Evolutionary conservation across 2,888 invertebrate genomes (phyloP), one percentile per base, ranked within the genome.

Genomic region (Siphlonurus alternatus): DNA sequence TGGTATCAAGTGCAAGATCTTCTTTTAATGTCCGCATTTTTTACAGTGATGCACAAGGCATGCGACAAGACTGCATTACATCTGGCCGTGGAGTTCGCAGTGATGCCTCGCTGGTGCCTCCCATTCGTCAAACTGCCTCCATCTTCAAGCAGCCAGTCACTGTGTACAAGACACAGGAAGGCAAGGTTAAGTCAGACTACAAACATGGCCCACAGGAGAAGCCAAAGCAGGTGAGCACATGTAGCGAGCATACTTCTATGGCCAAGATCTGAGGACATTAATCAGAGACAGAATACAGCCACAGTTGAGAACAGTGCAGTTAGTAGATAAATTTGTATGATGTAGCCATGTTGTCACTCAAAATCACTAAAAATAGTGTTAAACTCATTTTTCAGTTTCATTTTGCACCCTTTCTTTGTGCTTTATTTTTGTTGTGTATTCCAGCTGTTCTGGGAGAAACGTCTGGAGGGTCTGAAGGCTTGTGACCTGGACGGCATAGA

Each of bases 61-160:
- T 38, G 5, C 5, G 38, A 38, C 38, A 5, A 38, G 38, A 38
- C 38, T 38, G 38, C 38, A 38, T 38, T 5, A 5, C 38, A 5
- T 38, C 38, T 5, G 38, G 38, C 71, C 82, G 92, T 69, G 86
- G 88, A 63, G 83, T 89, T 15, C 81, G 92, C 66, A 89, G 88
- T 68, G 97, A 97, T 77, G 87, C 92, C 10, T 91, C 93, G 15
- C 76, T 97, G 67, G 89, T 94, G 63, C 90, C 96, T 61, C 98
- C 98, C 1, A 96, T 97, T 67, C 83, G 97, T 59, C 97, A 98
- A 78, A 98, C 97, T 0, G 95, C 97, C 0, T 96, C 96, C 1
- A 97, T 99, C 72, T 98, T 98, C 76, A 98, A 98, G 74, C 98
- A 99, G 74, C 97, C 98, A 0, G 97, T 99, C 0, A 98, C 97